These are phyloP conservation scores for Drosophila neocordata DNA, from an alignment of 1,140 invertebrate species.

Conservation along the genomic window DNA sequence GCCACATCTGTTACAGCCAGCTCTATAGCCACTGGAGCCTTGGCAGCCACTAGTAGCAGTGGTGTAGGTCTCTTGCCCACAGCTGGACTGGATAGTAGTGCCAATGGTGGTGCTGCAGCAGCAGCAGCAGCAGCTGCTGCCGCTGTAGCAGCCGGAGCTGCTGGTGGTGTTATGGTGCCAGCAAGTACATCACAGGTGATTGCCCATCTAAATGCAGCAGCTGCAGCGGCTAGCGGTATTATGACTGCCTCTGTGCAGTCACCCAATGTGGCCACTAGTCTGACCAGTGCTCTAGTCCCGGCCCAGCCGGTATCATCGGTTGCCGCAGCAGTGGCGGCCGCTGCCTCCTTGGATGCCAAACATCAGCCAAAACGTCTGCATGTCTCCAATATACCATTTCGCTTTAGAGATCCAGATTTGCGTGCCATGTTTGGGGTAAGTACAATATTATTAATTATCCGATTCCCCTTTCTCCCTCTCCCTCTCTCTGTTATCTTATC, in stretches of 20 bases:
- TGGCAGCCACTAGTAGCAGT: constrained; percentile 68
- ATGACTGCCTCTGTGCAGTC: constrained; percentile 67
- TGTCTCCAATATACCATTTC: constrained; percentile 99
- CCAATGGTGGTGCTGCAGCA: constrained; percentile 44
- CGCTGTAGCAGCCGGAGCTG: constrained; percentile 22
- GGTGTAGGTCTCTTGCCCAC: constrained; percentile 61
- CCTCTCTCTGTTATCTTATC: too few species aligned
- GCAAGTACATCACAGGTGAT: constrained; percentile 76
- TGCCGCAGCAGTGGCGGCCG: constrained; percentile 54
- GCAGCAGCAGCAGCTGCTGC: constrained; percentile 21
- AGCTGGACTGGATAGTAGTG: constrained; percentile 55
- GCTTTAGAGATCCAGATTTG: constrained; percentile 98
- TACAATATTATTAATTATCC: too few species aligned
- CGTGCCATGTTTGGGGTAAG: constrained; percentile 98
- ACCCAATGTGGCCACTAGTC: constrained; percentile 68
- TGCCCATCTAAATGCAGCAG: constrained; percentile 75
- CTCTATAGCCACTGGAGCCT: constrained; percentile 67
- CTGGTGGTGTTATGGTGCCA: constrained; percentile 42
- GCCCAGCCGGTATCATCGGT: constrained; percentile 59
- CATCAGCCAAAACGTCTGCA: constrained; percentile 93
- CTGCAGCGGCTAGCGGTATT: constrained; percentile 66
- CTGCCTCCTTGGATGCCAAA: constrained; percentile 82
- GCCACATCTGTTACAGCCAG: constrained; percentile 73
- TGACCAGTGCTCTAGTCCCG: constrained; percentile 72
- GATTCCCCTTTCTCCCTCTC: too few species aligned